phyloP scores from a whole-genome alignment of 2,113 vertebrate genomes.

The Tympanuchus pallidicinctus region DNA sequence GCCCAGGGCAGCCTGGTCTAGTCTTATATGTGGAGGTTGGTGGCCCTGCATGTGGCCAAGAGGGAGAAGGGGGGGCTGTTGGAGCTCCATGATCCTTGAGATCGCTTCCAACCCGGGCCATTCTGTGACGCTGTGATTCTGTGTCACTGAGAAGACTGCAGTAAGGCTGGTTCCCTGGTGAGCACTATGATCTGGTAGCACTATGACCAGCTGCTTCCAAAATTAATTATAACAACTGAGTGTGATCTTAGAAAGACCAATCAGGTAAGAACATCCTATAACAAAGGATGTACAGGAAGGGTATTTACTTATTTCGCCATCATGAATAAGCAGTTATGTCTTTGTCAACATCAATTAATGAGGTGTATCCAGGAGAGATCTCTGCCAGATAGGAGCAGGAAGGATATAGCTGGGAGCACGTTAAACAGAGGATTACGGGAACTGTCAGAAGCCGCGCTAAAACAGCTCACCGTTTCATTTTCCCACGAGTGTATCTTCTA shows the following conservation, averaged over 20 bases:
- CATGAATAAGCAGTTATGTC: background rate
- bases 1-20: too few relatives aligned
- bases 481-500: background rate
- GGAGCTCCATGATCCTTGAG: too few relatives aligned
- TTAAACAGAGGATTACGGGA: background rate
- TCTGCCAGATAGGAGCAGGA: background rate
- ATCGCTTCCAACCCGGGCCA: too few relatives aligned
- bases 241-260: background rate
- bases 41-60: too few relatives aligned
- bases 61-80: too few relatives aligned
- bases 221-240: background rate
- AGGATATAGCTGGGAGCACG: background rate
- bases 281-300: background rate
- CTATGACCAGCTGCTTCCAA: background rate
- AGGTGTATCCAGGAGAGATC: background rate
- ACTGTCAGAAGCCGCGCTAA: background rate
- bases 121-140: too few relatives aligned
- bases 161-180: rapidly evolving
- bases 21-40: too few relatives aligned
- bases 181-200: background rate
- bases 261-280: background rate
- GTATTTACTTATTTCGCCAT: background rate
- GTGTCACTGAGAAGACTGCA: background rate
- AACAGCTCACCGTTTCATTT: background rate
- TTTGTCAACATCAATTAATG: background rate